Evolutionary conservation across 2,888 invertebrate genomes (phyloP), one percentile per base, ranked within the genome.

Genomic region (Trachelus troglodyta): DNA sequence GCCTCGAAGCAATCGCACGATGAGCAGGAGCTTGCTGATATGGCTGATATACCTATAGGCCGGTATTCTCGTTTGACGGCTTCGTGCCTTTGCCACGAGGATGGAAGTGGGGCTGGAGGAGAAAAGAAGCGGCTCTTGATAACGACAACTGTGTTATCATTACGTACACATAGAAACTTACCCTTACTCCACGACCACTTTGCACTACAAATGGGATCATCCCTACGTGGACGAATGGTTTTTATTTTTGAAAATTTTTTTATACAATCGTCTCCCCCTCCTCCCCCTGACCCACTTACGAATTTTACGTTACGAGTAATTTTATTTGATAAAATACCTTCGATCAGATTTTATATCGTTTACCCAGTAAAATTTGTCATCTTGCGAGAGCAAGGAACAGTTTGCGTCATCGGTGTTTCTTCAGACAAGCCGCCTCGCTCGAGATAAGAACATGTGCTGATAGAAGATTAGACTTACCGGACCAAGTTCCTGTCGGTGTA

Each of bases 111-210:
- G 76, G 75, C 73, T 73, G 71, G 68, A 82, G 82, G 77, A 83
- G 82, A 77, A 81, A 85, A 86, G 83, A 83, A 84, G 82, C 78
- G 71, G 82, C 82, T 85, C 79, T 77, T 30, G 89, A 90, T 90
- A 90, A 87, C 87, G 89, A 89, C 88, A 88, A 88, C 85, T 80
- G 81, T 80, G 82, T 80, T 88, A 89, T 89, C 88, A 81, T 80
- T 76, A 69, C 78, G 77, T 75, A 56, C 56, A 56, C 56, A 56
- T 56, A 56, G 56, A 56, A 56, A 23, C 15, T 23, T 56, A 56
- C 56, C 56, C 23, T 9, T 56, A 56, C 56, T 56, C 56, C 56
- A 9, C 15, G 56, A 23, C 56, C 23, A 23, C 23, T 56, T 56
- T 56, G 23, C 23, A 9, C 56, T 23, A 56, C 23, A 9, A 56